Conservation (phyloP, 2,888 invertebrate genomes). For the Piscicola geometra region DNA sequence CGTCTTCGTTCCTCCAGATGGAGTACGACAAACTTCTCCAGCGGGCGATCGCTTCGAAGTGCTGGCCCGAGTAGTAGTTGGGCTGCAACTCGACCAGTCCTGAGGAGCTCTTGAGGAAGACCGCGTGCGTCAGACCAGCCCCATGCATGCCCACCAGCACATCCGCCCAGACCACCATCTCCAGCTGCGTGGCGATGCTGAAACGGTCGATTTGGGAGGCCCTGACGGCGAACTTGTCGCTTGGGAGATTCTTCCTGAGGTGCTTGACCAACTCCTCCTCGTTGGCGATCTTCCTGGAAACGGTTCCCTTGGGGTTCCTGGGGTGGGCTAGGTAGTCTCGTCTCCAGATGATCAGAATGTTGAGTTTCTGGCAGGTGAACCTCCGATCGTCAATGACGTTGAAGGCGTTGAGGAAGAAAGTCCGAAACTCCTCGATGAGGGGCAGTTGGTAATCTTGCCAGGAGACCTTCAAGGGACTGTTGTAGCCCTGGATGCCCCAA, state of each 20-base stretch:
- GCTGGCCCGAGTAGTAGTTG: constrained; percentile 47
- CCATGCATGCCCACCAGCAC: constrained; percentile 55
- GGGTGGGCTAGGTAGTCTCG: constrained; percentile 54
- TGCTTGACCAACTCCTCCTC: constrained; percentile 50
- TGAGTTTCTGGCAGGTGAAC: constrained; percentile 47
- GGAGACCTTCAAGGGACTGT: constrained; percentile 48
- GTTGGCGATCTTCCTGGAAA: constrained; percentile 52
- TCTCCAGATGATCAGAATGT: constrained; percentile 52
- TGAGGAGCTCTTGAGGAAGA: constrained; percentile 51
- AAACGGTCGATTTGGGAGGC: constrained; percentile 50
- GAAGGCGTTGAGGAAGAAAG: constrained; percentile 48
- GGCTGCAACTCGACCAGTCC: constrained; percentile 52
- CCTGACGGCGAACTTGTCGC: constrained; percentile 42
- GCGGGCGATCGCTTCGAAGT: constrained; percentile 50
- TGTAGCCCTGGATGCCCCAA: constrained; percentile 51
- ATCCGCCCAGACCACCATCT: constrained; percentile 48
- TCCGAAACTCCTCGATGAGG: constrained; percentile 49
- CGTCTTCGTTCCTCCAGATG: constrained; percentile 51
- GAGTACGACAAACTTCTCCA: constrained; percentile 51
- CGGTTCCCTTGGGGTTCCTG: constrained; percentile 50
- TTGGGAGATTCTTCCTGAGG: constrained; percentile 44
- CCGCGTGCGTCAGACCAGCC: constrained; percentile 51
- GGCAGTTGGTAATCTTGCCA: constrained; percentile 43
- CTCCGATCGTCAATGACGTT: constrained; percentile 29
- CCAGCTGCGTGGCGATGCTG: constrained; percentile 49